Percentiles rank a stretch among this genome's conserved stretches.
Evolutionary conservation across 2,797 vertebrate species (phyloP).

Genomic region (Melanotaenia maccullochi): DNA sequence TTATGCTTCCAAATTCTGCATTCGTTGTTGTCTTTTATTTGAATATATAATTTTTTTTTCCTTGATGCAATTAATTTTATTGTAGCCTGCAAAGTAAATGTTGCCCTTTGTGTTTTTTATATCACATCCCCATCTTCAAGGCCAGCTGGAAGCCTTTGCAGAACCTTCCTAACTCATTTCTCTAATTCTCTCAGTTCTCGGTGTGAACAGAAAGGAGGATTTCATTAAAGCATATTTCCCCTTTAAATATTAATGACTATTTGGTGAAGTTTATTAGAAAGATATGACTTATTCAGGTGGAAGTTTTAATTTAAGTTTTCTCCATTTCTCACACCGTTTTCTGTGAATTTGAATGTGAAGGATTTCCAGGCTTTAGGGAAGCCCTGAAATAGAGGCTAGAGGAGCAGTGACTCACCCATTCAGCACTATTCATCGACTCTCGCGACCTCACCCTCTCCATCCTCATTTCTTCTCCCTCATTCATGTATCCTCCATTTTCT

Average conservation of each 20-base stretch:
- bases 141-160: conserved; percentile 13
- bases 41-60: background rate
- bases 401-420: no score
- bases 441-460: no score
- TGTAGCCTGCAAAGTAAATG: background rate
- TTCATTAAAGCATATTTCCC: conserved; percentile 47
- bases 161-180: background rate
- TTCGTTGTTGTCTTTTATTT: background rate
- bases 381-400: background rate
- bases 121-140: background rate
- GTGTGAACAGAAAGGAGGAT: conserved; percentile 29
- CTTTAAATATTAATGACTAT: conserved; percentile 67
- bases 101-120: background rate
- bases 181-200: conserved; percentile 19
- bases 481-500: no score
- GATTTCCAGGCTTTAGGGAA: conserved; percentile 21
- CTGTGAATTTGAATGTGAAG: background rate
- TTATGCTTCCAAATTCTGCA: background rate
- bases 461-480: no score
- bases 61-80: no score
- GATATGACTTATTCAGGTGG: conserved; percentile 64
- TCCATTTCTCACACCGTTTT: conserved; percentile 3
- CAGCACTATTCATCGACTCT: no score
- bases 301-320: conserved; percentile 56
- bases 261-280: conserved; percentile 64